Conservation (phyloP, 2,888 invertebrate genomes). For the Coremacera marginata region DNA sequence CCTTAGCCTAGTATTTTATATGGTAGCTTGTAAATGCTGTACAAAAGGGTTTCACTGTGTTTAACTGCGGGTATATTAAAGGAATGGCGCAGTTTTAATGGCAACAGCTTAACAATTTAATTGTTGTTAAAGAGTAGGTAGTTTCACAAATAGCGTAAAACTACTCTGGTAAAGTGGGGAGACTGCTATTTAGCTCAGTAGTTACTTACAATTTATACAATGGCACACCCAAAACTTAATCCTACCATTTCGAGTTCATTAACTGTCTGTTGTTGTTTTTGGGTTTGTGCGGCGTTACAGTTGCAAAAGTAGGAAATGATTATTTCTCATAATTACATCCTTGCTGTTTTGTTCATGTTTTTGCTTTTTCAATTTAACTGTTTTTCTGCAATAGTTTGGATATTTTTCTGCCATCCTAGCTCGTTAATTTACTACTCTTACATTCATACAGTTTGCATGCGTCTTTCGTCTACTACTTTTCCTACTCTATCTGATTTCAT, state of each 20-base stretch:
- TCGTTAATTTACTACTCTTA: conserved; percentile 9
- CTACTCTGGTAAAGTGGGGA: background rate
- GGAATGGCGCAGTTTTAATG: background rate
- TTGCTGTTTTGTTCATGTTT: background rate
- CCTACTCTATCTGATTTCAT: background rate
- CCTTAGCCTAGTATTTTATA: background rate
- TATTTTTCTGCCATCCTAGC: background rate
- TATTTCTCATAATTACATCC: conserved; percentile 38
- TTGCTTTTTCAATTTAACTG: background rate
- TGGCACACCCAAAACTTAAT: background rate
- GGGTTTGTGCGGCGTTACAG: background rate
- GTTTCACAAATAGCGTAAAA: no score
- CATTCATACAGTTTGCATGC: background rate
- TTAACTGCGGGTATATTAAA: background rate
- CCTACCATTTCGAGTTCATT: background rate
- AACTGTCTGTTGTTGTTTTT: background rate
- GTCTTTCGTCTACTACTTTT: background rate
- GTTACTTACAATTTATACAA: background rate
- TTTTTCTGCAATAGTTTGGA: background rate
- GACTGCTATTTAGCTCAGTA: background rate
- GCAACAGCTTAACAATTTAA: background rate
- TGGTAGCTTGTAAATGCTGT: background rate
- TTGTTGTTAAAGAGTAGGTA: no score
- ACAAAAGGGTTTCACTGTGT: background rate
- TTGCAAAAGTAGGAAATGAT: conserved; percentile 16